Conservation (phyloP, 2,888 invertebrate genomes). For the Microctonus brassicae region DNA sequence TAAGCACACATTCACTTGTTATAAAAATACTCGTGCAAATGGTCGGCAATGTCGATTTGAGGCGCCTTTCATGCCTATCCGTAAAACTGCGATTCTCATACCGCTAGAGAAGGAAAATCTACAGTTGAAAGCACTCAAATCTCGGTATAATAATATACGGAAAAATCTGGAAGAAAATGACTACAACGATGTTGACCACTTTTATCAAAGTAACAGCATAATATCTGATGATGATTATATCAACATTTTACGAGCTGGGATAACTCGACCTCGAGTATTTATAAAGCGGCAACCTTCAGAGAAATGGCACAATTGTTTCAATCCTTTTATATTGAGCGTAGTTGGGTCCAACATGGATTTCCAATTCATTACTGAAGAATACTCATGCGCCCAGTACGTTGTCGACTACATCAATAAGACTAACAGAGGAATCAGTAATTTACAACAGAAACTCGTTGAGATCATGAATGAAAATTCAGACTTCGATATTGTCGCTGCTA, state of each 20-base stretch:
- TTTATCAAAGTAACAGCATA: slow-evolving; percentile 45
- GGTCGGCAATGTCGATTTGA: slow-evolving; percentile 56
- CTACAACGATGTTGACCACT: slow-evolving; percentile 50
- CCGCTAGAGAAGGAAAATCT: slow-evolving; percentile 41
- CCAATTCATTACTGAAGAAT: slow-evolving; percentile 64
- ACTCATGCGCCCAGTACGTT: slow-evolving; percentile 66
- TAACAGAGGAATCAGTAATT: slow-evolving; percentile 60
- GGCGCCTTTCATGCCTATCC: slow-evolving; percentile 57
- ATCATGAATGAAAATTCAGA: slow-evolving; percentile 60
- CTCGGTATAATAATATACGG: slow-evolving; percentile 21
- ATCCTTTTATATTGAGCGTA: slow-evolving; percentile 45
- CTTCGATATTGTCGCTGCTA: slow-evolving; percentile 51
- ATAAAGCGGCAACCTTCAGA: slow-evolving; percentile 43
- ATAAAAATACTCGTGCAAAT: slow-evolving; percentile 47
- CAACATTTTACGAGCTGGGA: slow-evolving; percentile 50
- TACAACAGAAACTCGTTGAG: slow-evolving; percentile 59
- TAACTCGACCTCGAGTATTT: slow-evolving; percentile 45
- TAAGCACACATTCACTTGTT: slow-evolving; percentile 57
- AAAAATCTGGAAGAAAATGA: slow-evolving; percentile 55
- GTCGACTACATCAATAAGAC: slow-evolving; percentile 67
- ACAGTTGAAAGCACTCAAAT: background rate
- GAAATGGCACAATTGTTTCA: slow-evolving; percentile 48
- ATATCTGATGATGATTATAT: slow-evolving; percentile 51
- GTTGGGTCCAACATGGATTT: slow-evolving; percentile 47
- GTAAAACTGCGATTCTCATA: slow-evolving; percentile 50